These are phyloP conservation scores for Tyto alba DNA, from an alignment of 2,113 vertebrate genomes.

Conservation along the genomic window DNA sequence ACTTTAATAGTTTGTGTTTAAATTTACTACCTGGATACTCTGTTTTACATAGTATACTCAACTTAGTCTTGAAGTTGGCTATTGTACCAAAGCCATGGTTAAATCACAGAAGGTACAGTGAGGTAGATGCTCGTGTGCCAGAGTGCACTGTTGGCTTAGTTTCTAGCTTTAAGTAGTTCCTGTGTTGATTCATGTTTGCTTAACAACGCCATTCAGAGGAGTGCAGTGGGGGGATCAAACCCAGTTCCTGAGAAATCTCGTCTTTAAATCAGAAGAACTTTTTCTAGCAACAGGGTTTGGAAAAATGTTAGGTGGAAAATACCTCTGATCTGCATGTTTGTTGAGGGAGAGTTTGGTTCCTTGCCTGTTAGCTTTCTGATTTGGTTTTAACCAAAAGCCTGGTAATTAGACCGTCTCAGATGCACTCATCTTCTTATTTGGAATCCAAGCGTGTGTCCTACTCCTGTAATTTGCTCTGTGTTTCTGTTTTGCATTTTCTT, in stretches of 20 bases:
- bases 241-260: rapidly evolving
- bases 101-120: background rate
- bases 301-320: background rate
- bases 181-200: background rate
- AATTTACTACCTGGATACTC: background rate
- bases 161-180: background rate
- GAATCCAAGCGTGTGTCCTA: background rate
- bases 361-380: background rate
- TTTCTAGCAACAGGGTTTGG: background rate
- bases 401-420: background rate
- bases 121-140: background rate
- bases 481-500: background rate
- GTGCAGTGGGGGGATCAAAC: background rate
- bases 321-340: background rate
- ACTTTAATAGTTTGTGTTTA: background rate
- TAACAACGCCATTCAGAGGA: background rate
- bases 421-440: background rate
- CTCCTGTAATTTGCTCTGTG: background rate
- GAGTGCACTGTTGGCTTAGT: background rate
- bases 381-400: background rate
- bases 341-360: background rate
- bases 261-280: background rate
- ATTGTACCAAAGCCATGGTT: background rate
- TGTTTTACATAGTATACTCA: background rate
- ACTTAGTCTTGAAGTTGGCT: background rate